A percentile compares a stretch with the other conserved stretches of the same genome.
Conservation (phyloP, 2,888 invertebrate species). For the Microctonus aethiopoides region DNA sequence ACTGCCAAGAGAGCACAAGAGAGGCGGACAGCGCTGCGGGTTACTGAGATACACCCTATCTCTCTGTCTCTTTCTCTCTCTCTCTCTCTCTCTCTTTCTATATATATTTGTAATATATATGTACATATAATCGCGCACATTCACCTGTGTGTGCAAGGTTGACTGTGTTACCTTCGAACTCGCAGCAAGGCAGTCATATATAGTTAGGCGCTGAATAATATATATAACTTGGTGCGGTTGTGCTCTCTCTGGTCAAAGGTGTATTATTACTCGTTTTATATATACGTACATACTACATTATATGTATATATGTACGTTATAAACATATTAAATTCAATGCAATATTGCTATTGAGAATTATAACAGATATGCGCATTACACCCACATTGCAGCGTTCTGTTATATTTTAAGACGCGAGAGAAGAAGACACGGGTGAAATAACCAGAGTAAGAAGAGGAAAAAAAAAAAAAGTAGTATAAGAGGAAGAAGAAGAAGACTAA, state of each 20-base stretch:
- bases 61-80: too few species aligned
- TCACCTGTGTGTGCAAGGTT: conserved; percentile 48
- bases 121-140: conserved; percentile 39
- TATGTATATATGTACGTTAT: neutral
- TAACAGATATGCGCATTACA: conserved; percentile 22
- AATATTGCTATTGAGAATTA: neutral
- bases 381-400: conserved; percentile 15
- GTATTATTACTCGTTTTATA: neutral
- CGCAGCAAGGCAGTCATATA: conserved; percentile 2
- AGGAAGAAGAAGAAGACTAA: conserved; percentile 35
- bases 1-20: conserved; percentile 38
- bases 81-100: too few species aligned
- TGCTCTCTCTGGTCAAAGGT: conserved; percentile 2
- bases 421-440: too few species aligned
- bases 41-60: conserved; percentile 23
- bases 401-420: conserved; percentile 18
- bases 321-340: neutral
- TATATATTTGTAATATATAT: conserved; percentile 25
- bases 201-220: neutral
- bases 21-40: conserved; percentile 26
- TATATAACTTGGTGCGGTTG: neutral
- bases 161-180: conserved; percentile 27
- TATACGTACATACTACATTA: neutral
- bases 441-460: too few species aligned
- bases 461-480: conserved; percentile 26